Evolutionary conservation across 30 jellyfish, hydroid and myxozoan genomes (phyloP).

Genomic region (Nemopilema nomurai): DNA sequence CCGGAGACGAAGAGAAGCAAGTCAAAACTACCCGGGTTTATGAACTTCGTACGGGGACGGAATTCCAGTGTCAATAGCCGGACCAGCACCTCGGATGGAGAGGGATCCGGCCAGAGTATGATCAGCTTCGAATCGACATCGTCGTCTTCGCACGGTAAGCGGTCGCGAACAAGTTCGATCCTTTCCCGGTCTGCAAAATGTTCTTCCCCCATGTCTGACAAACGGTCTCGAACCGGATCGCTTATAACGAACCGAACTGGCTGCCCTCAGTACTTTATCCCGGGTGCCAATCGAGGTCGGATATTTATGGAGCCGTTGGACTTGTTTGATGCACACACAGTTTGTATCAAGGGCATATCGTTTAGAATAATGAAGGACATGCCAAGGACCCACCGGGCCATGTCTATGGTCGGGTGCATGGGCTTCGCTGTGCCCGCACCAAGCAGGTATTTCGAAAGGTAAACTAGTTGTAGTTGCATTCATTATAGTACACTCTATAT

Average conservation of each 20-base stretch:
- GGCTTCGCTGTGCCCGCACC: constrained; percentile 90
- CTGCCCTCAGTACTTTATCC: constrained; percentile 76
- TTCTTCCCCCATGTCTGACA: constrained; percentile 64
- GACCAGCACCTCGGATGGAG: constrained; percentile 40
- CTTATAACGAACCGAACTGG: constrained; percentile 48
- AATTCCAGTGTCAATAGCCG: constrained; percentile 1
- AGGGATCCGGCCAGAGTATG: constrained; percentile 68
- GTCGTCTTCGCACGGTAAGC: constrained; percentile 42
- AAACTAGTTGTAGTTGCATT: not conserved
- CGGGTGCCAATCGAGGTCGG: constrained; percentile 78
- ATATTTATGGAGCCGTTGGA: constrained; percentile 51
- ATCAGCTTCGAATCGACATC: constrained; percentile 60
- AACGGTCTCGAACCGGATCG: constrained; percentile 59
- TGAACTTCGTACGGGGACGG: constrained; percentile 17
- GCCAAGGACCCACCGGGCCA: constrained; percentile 83
- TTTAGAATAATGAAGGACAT: constrained; percentile 52
- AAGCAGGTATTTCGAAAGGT: constrained; percentile 58
- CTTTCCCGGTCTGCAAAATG: constrained; percentile 49
- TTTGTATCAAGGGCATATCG: constrained; percentile 74
- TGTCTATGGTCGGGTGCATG: constrained; percentile 80
- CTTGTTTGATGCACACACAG: constrained; percentile 55
- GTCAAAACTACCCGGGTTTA: constrained; percentile 26
- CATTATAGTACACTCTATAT: not conserved
- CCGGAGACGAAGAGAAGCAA: constrained; percentile 41
- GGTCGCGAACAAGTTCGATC: constrained; percentile 53